Evolutionary conservation across 2,113 vertebrate species (phyloP).

Genomic region (Bubo bubo): DNA sequence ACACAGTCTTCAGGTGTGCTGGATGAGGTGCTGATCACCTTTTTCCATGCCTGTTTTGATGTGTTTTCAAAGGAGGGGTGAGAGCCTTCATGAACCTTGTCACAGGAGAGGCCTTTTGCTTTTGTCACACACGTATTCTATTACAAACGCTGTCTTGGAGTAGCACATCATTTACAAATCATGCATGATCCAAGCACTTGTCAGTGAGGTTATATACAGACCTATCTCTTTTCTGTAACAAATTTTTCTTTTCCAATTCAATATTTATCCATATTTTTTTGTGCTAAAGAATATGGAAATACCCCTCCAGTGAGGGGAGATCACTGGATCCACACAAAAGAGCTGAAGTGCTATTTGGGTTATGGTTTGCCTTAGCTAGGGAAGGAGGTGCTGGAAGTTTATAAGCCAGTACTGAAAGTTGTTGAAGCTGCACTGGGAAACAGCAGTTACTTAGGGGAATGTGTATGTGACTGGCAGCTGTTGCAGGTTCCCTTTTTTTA

Average conservation of each 20-base stretch:
- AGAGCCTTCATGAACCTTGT: neutral
- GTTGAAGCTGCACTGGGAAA: neutral
- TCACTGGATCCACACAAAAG: neutral
- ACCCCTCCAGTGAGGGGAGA: neutral
- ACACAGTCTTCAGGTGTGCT: neutral
- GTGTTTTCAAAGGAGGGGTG: neutral
- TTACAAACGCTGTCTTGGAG: neutral
- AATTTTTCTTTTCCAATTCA: neutral
- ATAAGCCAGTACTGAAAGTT: neutral
- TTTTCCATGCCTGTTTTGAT: neutral
- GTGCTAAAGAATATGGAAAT: neutral
- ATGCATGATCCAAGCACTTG: neutral
- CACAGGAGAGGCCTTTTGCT: neutral
- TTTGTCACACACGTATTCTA: neutral
- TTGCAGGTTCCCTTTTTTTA: neutral
- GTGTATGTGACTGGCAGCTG: neutral
- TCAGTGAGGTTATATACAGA: neutral
- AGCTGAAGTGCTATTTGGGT: neutral
- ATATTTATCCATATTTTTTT: neutral
- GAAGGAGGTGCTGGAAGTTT: neutral
- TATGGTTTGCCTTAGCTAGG: neutral
- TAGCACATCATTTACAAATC: fast-evolving
- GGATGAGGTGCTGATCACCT: neutral
- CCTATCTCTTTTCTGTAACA: neutral
- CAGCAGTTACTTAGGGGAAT: neutral